A percentile compares a stretch with the other conserved stretches of the same genome.
phyloP scores from a whole-genome alignment of 2,888 invertebrate genomes.

The Meteorus cinctellus region DNA sequence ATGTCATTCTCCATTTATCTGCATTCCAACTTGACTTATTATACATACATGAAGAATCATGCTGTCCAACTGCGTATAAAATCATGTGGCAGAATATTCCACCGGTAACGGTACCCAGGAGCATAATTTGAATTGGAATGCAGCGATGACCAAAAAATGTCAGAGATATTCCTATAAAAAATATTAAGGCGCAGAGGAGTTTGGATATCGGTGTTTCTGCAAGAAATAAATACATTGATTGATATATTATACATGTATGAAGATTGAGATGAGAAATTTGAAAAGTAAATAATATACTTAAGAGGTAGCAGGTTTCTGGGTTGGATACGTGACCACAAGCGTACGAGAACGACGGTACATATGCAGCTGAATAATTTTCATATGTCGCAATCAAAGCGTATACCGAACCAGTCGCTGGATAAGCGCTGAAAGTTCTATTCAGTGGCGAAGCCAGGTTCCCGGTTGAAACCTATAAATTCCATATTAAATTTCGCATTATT shows the following conservation, averaged over 20 bases:
- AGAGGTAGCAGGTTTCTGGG: slow-evolving; percentile 74
- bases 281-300: slow-evolving; percentile 73
- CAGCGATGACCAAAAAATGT: slow-evolving; percentile 80
- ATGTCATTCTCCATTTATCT: slow-evolving; percentile 24
- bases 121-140: slow-evolving; percentile 78
- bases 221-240: slow-evolving; percentile 39
- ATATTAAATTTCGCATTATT: slow-evolving; percentile 9
- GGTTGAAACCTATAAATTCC: slow-evolving; percentile 62
- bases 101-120: slow-evolving; percentile 78
- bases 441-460: slow-evolving; percentile 60
- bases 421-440: slow-evolving; percentile 77
- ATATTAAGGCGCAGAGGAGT: slow-evolving; percentile 73
- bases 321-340: slow-evolving; percentile 77
- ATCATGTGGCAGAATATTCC: slow-evolving; percentile 76
- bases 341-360: slow-evolving; percentile 81
- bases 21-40: background rate
- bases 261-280: background rate
- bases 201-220: slow-evolving; percentile 60
- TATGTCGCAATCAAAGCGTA: slow-evolving; percentile 77
- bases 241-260: background rate
- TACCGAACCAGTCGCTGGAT: slow-evolving; percentile 78
- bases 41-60: slow-evolving; percentile 21
- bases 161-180: slow-evolving; percentile 79
- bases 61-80: slow-evolving; percentile 41
- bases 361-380: slow-evolving; percentile 76